A percentile compares a stretch with the other conserved stretches of the same genome.
phyloP scores from a whole-genome alignment of 2,888 invertebrate genomes.

The Diploptera punctata region DNA sequence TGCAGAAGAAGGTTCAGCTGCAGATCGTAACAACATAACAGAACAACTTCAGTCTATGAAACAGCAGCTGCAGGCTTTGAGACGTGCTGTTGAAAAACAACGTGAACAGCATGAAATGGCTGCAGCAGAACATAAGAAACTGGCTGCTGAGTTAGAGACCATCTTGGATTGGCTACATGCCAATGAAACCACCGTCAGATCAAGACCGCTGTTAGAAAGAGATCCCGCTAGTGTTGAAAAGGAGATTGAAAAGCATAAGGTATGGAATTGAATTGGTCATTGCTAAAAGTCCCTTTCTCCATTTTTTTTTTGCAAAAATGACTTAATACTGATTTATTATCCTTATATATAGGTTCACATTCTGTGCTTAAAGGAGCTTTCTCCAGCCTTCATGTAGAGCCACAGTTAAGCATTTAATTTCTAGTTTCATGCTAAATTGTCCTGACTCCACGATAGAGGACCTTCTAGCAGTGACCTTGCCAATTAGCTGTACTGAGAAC shows the following conservation, averaged over 20 bases:
- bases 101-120: slow-evolving; percentile 87
- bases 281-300: too few species aligned
- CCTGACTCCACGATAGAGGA: too few species aligned
- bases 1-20: slow-evolving; percentile 86
- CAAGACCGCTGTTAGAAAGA: slow-evolving; percentile 80
- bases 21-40: slow-evolving; percentile 86
- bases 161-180: slow-evolving; percentile 84
- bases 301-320: too few species aligned
- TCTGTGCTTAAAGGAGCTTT: too few species aligned
- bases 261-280: too few species aligned
- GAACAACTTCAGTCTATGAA: slow-evolving; percentile 87
- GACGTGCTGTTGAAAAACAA: slow-evolving; percentile 84
- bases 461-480: too few species aligned
- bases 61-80: slow-evolving; percentile 79
- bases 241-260: slow-evolving; percentile 78
- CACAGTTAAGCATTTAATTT: too few species aligned
- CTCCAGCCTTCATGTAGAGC: too few species aligned
- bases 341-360: too few species aligned
- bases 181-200: slow-evolving; percentile 81
- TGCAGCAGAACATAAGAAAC: slow-evolving; percentile 86
- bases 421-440: too few species aligned
- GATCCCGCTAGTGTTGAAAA: slow-evolving; percentile 80
- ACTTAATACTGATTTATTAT: too few species aligned
- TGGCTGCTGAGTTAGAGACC: slow-evolving; percentile 81
- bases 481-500: too few species aligned